Percentiles rank a stretch among this genome's conserved stretches.
These are phyloP conservation scores for Drosophila virilis DNA, from an alignment of 1,140 invertebrate genomes.

Conservation along the genomic window DNA sequence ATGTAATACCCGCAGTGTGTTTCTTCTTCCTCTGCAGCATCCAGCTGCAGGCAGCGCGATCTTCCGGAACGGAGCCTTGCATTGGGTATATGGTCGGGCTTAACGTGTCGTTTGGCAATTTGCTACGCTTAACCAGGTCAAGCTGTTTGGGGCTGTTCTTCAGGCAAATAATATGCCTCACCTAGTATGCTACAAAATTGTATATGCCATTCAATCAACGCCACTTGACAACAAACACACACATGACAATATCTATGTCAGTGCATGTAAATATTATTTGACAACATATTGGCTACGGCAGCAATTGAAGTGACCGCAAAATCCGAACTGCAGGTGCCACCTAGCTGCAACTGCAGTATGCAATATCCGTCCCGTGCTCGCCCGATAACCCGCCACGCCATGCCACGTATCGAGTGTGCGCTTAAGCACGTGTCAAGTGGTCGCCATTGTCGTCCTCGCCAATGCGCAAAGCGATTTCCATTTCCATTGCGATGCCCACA, in stretches of 20 bases:
- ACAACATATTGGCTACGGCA: constrained; percentile 62
- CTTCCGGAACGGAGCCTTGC: no score
- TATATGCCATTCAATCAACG: constrained; percentile 13
- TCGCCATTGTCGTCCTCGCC: constrained; percentile 41
- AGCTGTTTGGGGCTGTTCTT: no score
- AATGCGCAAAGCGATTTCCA: not conserved
- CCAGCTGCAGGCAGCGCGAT: no score
- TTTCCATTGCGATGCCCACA: constrained; percentile 12
- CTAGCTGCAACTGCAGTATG: constrained; percentile 2
- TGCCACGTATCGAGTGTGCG: constrained; percentile 17
- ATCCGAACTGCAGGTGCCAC: constrained; percentile 49
- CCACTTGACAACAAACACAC: constrained; percentile 22
- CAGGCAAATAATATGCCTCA: no score
- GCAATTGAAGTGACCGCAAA: constrained; percentile 53
- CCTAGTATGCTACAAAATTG: constrained; percentile 21
- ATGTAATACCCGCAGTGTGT: no score
- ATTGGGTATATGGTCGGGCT: no score
- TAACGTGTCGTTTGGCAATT: no score
- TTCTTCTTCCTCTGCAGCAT: no score
- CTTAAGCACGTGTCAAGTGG: constrained; percentile 74
- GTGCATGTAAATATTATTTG: constrained; percentile 75
- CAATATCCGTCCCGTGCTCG: not conserved
- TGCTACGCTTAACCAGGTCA: no score
- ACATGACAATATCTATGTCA: constrained; percentile 12
- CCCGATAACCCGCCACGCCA: not conserved